Evolutionary conservation across 2,888 invertebrate genomes (phyloP), one percentile per base, ranked within the genome.

Genomic region (Onthophagus sagittarius): DNA sequence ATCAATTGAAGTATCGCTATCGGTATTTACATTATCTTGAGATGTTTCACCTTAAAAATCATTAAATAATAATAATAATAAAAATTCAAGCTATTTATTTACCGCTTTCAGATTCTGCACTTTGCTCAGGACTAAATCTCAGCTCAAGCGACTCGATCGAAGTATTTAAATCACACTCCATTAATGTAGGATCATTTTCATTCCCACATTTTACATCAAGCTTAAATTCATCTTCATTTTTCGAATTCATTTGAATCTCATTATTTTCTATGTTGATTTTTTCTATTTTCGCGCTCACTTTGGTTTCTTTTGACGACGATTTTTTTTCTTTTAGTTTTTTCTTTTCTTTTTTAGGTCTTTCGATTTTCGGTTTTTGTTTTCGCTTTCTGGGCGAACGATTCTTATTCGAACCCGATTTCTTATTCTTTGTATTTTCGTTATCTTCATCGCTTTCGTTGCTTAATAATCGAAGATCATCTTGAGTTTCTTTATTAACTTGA

Each of bases 361-460:
- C 93, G 79, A 94, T 91, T n/a, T 93, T 89, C 63, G 90, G 89
- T 77, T 92, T 89, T 14, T 96, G 92, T 83, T 95, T 77, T 23
- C 78, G 75, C 62, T 79, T 79, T 65, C 78, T 75, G 2, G 78
- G 74, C 0, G 75, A 75, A 23, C 23, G 23, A 23, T 23, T 23
- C 71, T 77, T 78, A 7, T 73, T 64, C 7, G 75, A 73, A 63
- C 75, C 77, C 2, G 71, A 72, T 65, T 78, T 79, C 70, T 78
- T 79, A 11, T 76, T 76, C 0, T 69, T 67, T 33, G 69, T 72
- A 70, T 77, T 79, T 15, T 53, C 72, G 70, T 84, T 84, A 72
- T 84, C 84, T 63, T 84, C 84, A 67, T 53, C 39, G 39, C 81
- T 83, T 73, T 84, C 83, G 77, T 81, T 77, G 67, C 77, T 78